A percentile compares a stretch with the other conserved stretches of the same genome.
Conservation (phyloP, 2,888 invertebrate genomes). For the Phlogophora meticulosa region DNA sequence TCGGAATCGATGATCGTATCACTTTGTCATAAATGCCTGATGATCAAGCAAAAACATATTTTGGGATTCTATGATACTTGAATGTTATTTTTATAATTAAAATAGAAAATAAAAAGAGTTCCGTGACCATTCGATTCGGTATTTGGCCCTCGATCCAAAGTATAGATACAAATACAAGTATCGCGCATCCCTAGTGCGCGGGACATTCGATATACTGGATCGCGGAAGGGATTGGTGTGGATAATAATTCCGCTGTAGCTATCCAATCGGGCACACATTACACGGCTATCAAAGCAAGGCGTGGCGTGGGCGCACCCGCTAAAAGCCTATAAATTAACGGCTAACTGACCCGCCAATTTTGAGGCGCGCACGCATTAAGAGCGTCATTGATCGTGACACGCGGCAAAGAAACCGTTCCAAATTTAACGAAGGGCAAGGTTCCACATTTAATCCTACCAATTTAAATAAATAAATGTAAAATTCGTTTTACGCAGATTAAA, state of each 20-base stretch:
- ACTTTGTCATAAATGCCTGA: background rate
- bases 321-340: slow-evolving; percentile 72
- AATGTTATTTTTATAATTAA: background rate
- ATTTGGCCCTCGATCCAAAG: background rate
- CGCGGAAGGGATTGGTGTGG: slow-evolving; percentile 58
- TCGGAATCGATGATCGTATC: background rate
- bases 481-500: background rate
- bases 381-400: slow-evolving; percentile 13
- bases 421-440: slow-evolving; percentile 9
- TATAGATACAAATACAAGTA: background rate
- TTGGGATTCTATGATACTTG: background rate
- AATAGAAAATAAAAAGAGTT: background rate
- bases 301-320: slow-evolving; percentile 65
- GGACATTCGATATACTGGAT: slow-evolving; percentile 63
- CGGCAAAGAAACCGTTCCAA: background rate
- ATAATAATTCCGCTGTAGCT: slow-evolving; percentile 58
- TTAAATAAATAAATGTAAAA: slow-evolving; percentile 1
- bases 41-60: background rate
- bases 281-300: slow-evolving; percentile 63
- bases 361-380: slow-evolving; percentile 29
- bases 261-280: slow-evolving; percentile 67
- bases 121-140: background rate
- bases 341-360: slow-evolving; percentile 60
- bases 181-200: slow-evolving; percentile 18
- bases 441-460: background rate